Percentiles rank a stretch among this genome's conserved stretches.
These are phyloP conservation scores for Distichodus sexfasciatus DNA, from an alignment of 2,797 vertebrate genomes.

Conservation along the genomic window DNA sequence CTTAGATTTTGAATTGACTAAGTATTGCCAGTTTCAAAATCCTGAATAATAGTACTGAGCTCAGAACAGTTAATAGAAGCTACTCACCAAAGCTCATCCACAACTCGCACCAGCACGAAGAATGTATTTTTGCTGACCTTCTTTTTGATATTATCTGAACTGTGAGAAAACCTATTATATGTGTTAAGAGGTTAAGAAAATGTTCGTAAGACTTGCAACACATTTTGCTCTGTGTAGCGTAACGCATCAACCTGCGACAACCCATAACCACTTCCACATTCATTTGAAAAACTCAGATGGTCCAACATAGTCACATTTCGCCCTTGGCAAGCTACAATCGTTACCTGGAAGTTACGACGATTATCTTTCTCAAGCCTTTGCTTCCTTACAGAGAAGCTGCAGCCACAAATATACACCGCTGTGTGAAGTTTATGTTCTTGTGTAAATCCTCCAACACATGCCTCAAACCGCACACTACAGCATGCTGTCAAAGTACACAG, in stretches of 20 bases:
- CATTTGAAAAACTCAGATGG: background rate
- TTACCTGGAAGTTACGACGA: background rate
- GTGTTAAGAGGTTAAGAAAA: slow-evolving; percentile 81
- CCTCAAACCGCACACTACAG: no score
- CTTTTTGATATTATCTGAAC: slow-evolving; percentile 91
- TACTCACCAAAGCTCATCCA: slow-evolving; percentile 97
- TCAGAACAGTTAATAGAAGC: background rate
- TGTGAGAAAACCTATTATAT: slow-evolving; percentile 94
- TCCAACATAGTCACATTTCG: background rate
- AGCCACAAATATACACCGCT: background rate
- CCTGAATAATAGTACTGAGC: background rate
- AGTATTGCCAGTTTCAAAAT: background rate
- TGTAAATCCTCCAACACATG: slow-evolving; percentile 1
- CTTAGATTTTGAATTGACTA: no score
- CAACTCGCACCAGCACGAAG: slow-evolving; percentile 95
- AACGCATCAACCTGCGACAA: background rate
- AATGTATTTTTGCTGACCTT: slow-evolving; percentile 98
- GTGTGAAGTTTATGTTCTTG: no score
- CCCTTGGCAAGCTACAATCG: background rate
- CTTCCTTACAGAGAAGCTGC: background rate
- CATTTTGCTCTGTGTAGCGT: no score
- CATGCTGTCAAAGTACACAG: no score
- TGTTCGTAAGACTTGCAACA: background rate
- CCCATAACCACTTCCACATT: background rate
- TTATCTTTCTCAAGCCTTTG: background rate